Base-by-base conservation (phyloP, 1,140 invertebrate genomes). In the Adoxophyes honmai region DNA sequence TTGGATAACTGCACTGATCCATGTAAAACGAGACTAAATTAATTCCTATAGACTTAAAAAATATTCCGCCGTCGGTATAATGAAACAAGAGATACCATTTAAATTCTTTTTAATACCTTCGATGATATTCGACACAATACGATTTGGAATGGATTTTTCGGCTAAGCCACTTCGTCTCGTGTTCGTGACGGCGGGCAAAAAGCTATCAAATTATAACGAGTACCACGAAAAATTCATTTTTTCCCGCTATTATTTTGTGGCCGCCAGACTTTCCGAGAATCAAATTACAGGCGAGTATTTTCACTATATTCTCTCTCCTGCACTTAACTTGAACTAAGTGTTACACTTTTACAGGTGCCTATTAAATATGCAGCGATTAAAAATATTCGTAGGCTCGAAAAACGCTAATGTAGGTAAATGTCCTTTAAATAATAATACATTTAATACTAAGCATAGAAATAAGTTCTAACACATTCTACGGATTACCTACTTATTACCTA, bases 171-270 rank as follows among this genome's bases (percentile, higher is more conserved):
- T 21, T 48, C 42, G 42, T n/a, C 42, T 48, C 21, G 21, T 48
- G 42, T 48, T 48, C 18, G 42, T 48, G 42, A 48, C 42, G 18
- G 18, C 21, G 42, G 21, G n/a, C n/a, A 48, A 48, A 48, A 48
- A 48, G 42, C 42, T 48, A 48, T 48, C 42, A 48, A 48, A 48
- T 48, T 48, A 48, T 48, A 48, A 48, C 16, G 42, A 48, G 42
- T 48, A 48, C 42, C 6, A 48, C 42, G 42, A 48, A 48, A 48
- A 21, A 48, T 21, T 44, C 9, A 18, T 44, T 44, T 48, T 48
- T 48, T 33, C 16, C 42, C 18, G 42, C 10, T 48, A 21, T 48
- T 48, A 48, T 48, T 48, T 48, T 10, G 42, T 21, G 42, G 42
- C 18, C 18, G 15, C 39, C 16, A 48, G 42, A 48, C 42, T 48